A percentile compares a stretch with the other conserved stretches of the same genome.
phyloP scores from a whole-genome alignment of 2,797 vertebrate genomes.

The Takifugu rubripes region DNA sequence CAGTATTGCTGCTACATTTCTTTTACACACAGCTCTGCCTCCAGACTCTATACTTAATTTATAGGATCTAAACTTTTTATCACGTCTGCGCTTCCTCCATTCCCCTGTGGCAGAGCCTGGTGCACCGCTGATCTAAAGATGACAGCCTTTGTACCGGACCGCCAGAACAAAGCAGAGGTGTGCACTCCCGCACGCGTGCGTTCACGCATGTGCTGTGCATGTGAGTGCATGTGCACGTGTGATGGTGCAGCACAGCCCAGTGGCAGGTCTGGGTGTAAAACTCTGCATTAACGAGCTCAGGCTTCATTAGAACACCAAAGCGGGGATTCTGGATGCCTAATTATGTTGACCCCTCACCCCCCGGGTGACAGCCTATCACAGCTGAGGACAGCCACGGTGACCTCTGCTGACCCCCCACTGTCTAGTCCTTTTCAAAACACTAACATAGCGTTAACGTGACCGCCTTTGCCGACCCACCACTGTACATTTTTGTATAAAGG shows the following conservation, averaged over 20 bases:
- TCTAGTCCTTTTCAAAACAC: slow-evolving; percentile 70
- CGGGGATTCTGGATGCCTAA: slow-evolving; percentile 68
- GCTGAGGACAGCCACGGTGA: slow-evolving; percentile 72
- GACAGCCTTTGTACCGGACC: slow-evolving; percentile 50
- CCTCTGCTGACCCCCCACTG: slow-evolving; percentile 66
- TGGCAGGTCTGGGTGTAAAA: slow-evolving; percentile 74
- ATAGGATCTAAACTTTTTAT: slow-evolving; percentile 11
- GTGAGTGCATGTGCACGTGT: slow-evolving; percentile 42
- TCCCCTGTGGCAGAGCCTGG: slow-evolving; percentile 32
- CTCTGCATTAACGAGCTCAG: slow-evolving; percentile 72
- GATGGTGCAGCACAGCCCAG: slow-evolving; percentile 56
- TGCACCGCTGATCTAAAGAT: slow-evolving; percentile 35
- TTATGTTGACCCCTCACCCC: slow-evolving; percentile 66
- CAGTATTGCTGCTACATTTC: neutral
- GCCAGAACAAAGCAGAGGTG: slow-evolving; percentile 56
- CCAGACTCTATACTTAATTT: slow-evolving; percentile 12
- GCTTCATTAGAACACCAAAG: slow-evolving; percentile 63
- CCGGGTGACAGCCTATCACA: slow-evolving; percentile 76
- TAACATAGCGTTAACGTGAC: slow-evolving; percentile 66
- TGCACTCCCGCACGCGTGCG: slow-evolving; percentile 17
- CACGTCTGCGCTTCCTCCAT: slow-evolving; percentile 19
- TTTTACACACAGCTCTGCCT: slow-evolving; percentile 10
- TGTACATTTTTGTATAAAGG: slow-evolving; percentile 25
- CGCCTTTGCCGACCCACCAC: slow-evolving; percentile 49
- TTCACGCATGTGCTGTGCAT: slow-evolving; percentile 31